Percentiles rank a stretch among this genome's conserved stretches.
Conservation (phyloP, 92 coral and sea anemone species). For the Heteractis magnifica region DNA sequence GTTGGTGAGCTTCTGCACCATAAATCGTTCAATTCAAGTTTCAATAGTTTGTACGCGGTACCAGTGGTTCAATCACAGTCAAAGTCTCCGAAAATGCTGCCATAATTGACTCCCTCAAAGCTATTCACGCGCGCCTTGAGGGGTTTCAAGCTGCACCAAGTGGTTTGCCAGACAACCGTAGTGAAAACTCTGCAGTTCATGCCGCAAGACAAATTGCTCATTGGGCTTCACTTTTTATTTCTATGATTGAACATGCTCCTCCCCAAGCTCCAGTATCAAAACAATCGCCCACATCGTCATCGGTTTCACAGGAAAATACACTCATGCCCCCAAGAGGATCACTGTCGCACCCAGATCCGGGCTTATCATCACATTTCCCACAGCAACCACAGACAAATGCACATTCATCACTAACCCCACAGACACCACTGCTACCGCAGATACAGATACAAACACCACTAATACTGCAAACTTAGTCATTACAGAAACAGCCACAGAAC, state of each 20-base stretch:
- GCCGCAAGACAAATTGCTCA: constrained; percentile 1
- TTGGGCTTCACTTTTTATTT: not conserved
- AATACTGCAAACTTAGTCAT: no score
- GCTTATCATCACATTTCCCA: no score
- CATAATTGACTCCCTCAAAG: constrained; percentile 12
- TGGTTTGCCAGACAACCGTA: constrained; percentile 5
- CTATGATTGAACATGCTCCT: not conserved
- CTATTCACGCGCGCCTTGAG: constrained; percentile 3
- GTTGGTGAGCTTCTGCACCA: not conserved
- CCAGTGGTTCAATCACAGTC: constrained; percentile 9
- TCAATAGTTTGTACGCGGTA: not conserved
- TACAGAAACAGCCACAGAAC: no score
- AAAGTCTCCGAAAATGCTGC: constrained; percentile 2
- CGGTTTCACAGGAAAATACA: not conserved
- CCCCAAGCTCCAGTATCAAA: not conserved
- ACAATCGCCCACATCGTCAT: not conserved
- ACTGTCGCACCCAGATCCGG: no score
- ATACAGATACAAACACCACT: no score
- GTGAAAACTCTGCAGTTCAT: not conserved
- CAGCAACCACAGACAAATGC: no score
- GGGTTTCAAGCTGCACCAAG: constrained; percentile 4
- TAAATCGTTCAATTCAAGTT: not conserved
- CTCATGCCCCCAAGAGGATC: not conserved
- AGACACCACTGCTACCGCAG: no score
- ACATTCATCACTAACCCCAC: no score